Evolutionary conservation across 2,888 invertebrate species (phyloP).

Genomic region (Netelia fuscicornis): DNA sequence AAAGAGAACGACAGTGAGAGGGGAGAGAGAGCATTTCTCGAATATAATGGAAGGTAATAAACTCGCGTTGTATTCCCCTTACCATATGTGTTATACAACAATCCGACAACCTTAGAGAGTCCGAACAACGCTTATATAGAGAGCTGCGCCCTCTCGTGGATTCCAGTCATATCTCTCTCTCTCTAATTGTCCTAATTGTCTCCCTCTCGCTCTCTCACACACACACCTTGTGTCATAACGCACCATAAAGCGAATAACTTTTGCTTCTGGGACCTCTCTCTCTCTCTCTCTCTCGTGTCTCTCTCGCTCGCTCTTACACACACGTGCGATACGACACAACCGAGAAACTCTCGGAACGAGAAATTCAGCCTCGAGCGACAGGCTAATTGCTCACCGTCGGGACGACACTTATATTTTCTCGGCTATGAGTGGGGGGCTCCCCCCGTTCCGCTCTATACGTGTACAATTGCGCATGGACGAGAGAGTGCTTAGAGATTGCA

Average conservation of each 20-base stretch:
- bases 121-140: slow-evolving; percentile 5
- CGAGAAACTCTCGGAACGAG: slow-evolving; percentile 57
- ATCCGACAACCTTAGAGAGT: slow-evolving; percentile 37
- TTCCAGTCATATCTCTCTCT: slow-evolving; percentile 9
- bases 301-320: slow-evolving; percentile 62
- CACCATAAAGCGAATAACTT: slow-evolving; percentile 71
- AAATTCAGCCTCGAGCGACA: slow-evolving; percentile 67
- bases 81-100: slow-evolving; percentile 36
- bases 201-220: neutral
- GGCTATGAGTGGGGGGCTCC: too few relatives aligned
- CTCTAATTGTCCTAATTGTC: too few relatives aligned
- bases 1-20: neutral
- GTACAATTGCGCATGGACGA: slow-evolving; percentile 14
- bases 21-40: slow-evolving; percentile 32
- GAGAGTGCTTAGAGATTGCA: slow-evolving; percentile 28
- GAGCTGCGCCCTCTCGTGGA: slow-evolving; percentile 5
- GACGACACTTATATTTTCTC: slow-evolving; percentile 56
- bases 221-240: slow-evolving; percentile 21
- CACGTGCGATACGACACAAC: neutral
- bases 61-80: slow-evolving; percentile 35
- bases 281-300: slow-evolving; percentile 12
- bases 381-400: slow-evolving; percentile 63
- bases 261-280: slow-evolving; percentile 67
- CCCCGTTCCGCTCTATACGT: neutral
- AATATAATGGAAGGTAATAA: slow-evolving; percentile 55